Percentiles rank a stretch among this genome's conserved stretches.
Conservation (phyloP, 2,797 vertebrate species). For the Sebastes cheni region DNA sequence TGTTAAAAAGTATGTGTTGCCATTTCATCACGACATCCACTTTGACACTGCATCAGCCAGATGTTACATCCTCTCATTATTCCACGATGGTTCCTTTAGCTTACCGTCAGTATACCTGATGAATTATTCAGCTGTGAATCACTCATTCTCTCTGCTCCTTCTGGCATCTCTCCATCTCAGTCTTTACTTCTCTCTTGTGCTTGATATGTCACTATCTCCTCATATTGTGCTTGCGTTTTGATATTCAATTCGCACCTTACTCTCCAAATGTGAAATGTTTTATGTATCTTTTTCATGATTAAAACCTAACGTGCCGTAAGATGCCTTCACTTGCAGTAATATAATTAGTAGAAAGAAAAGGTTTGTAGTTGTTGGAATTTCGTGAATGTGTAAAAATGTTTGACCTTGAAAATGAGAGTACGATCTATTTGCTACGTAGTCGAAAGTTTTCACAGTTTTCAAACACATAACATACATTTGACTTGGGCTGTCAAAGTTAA, state of each 20-base stretch:
- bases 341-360: not conserved
- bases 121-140: slow-evolving; percentile 27
- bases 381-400: not conserved
- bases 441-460: not conserved
- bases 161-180: slow-evolving; percentile 3
- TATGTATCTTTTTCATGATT: not conserved
- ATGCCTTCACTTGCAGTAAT: not conserved
- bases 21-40: not conserved
- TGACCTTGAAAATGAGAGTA: not conserved
- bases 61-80: slow-evolving; percentile 15
- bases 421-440: no score
- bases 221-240: no score
- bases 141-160: not conserved
- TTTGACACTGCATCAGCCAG: not conserved
- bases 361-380: not conserved
- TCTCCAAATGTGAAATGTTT: not conserved
- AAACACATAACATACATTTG: not conserved
- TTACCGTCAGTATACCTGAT: not conserved
- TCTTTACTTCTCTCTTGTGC: not conserved
- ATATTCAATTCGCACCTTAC: not conserved
- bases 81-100: not conserved
- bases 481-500: no score
- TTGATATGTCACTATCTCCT: not conserved
- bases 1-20: not conserved
- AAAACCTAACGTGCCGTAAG: not conserved